Conservation (phyloP, 2,888 invertebrate genomes). For the Panopea generosa region DNA sequence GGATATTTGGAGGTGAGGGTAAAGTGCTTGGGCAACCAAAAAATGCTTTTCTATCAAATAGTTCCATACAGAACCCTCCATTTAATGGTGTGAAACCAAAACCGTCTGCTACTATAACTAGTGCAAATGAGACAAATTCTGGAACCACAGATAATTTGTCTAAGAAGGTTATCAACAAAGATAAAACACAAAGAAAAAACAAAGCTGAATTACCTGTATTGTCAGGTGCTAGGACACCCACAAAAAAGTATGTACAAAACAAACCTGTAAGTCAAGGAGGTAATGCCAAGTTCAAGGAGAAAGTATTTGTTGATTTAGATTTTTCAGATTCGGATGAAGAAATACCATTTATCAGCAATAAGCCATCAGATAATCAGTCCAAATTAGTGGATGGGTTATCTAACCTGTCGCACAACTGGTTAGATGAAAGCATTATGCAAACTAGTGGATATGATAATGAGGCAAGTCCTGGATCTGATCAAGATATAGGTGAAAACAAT, state of each 20-base stretch:
- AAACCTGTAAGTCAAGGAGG: constrained; percentile 53
- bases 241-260: constrained; percentile 25
- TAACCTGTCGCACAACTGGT: background rate
- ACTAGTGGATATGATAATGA: background rate
- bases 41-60: background rate
- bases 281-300: constrained; percentile 31
- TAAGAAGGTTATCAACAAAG: background rate
- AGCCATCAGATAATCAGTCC: background rate
- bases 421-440: background rate
- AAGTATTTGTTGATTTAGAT: constrained; percentile 32
- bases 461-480: background rate
- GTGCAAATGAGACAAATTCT: background rate
- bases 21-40: constrained; percentile 54
- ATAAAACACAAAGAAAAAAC: background rate
- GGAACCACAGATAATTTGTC: background rate
- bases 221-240: constrained; percentile 42
- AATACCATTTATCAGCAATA: constrained; percentile 38
- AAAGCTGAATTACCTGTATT: constrained; percentile 1
- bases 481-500: background rate
- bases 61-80: background rate
- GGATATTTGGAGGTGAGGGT: constrained; percentile 71
- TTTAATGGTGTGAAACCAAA: background rate
- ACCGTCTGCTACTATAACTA: constrained; percentile 20
- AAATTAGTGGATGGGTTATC: background rate
- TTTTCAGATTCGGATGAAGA: constrained; percentile 63